Conservation (phyloP, 1,140 invertebrate genomes). For the Apis laboriosa region DNA sequence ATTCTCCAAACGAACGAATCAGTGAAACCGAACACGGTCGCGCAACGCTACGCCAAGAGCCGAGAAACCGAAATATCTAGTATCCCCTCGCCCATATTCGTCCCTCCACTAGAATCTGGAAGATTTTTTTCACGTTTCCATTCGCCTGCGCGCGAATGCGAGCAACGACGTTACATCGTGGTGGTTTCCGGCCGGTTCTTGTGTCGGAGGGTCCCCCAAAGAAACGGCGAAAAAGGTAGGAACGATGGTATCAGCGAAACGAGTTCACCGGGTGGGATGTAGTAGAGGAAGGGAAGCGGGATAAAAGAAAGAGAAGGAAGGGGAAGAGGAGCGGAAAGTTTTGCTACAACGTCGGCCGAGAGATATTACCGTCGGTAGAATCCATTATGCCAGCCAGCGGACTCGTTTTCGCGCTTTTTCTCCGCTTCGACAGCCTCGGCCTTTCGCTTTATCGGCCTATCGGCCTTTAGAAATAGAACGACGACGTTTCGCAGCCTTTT, state of each 20-base stretch:
- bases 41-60: too few relatives aligned
- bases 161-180: slow-evolving; percentile 3
- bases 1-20: too few relatives aligned
- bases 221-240: slow-evolving; percentile 46
- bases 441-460: slow-evolving; percentile 40
- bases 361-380: slow-evolving; percentile 45
- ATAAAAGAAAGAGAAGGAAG: neutral
- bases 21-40: too few relatives aligned
- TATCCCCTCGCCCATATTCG: neutral
- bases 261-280: neutral
- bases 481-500: slow-evolving; percentile 13
- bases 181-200: slow-evolving; percentile 7
- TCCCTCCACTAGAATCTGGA: too few relatives aligned
- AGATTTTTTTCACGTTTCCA: neutral
- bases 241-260: slow-evolving; percentile 44
- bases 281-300: too few relatives aligned
- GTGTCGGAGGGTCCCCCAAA: slow-evolving; percentile 1
- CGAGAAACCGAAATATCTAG: neutral
- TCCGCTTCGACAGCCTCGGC: slow-evolving; percentile 26
- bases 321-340: slow-evolving; percentile 3
- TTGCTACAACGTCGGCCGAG: slow-evolving; percentile 38
- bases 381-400: slow-evolving; percentile 44
- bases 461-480: slow-evolving; percentile 37
- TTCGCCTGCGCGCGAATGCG: neutral
- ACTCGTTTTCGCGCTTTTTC: slow-evolving; percentile 43